Percentiles rank a stretch among this genome's conserved stretches.
Evolutionary conservation across 1,140 invertebrate genomes (phyloP).

Genomic region (Drosophila lacertosa): DNA sequence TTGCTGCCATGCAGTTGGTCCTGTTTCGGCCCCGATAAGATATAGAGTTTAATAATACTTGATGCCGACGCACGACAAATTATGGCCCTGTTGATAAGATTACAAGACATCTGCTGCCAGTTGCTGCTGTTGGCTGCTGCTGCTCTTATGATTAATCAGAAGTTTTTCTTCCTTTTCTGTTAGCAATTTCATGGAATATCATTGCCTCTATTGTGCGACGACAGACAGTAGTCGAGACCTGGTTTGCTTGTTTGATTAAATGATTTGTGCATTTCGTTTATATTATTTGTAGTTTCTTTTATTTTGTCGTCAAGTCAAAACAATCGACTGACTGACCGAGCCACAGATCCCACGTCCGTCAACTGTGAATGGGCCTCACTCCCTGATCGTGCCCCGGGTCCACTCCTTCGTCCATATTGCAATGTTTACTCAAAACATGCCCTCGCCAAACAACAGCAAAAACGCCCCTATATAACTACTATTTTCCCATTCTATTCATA

Average conservation of each 20-base stretch:
- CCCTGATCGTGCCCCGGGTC: constrained; percentile 11
- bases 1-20: constrained; percentile 28
- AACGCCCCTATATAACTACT: constrained; percentile 60
- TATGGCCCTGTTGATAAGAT: constrained; percentile 71
- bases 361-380: constrained; percentile 44
- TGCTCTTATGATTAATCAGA: constrained; percentile 37
- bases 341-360: no score
- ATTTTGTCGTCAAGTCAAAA: constrained; percentile 3
- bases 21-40: constrained; percentile 59
- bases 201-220: constrained; percentile 31
- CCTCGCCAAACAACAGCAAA: constrained; percentile 54
- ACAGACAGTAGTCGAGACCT: constrained; percentile 42
- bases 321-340: constrained; percentile 48
- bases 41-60: background rate
- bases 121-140: constrained; percentile 3
- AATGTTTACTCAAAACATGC: constrained; percentile 75
- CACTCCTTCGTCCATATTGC: constrained; percentile 17
- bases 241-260: constrained; percentile 52
- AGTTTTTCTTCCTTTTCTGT: constrained; percentile 22
- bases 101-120: constrained; percentile 14
- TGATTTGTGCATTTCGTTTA: constrained; percentile 57
- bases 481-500: constrained; percentile 6
- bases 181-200: constrained; percentile 64
- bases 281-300: background rate
- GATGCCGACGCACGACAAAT: constrained; percentile 48